phyloP scores from a whole-genome alignment of 2,113 vertebrate genomes.

The Bubo blakistoni region DNA sequence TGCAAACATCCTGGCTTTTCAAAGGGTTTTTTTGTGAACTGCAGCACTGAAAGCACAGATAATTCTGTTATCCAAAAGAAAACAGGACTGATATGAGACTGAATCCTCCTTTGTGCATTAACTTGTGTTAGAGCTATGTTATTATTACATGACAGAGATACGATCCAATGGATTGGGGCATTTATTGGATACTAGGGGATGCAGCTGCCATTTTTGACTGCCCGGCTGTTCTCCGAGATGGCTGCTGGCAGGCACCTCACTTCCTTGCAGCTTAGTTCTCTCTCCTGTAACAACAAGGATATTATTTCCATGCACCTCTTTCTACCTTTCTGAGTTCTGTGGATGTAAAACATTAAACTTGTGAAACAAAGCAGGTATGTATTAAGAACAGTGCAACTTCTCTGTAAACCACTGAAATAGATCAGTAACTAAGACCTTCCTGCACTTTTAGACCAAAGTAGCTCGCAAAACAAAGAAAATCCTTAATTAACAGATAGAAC shows the following conservation, averaged over 20 bases:
- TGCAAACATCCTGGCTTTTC: background rate
- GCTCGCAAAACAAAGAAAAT: background rate
- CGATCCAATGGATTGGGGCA: background rate
- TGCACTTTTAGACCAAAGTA: background rate
- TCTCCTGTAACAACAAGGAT: background rate
- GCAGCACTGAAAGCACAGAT: background rate
- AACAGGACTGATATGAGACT: background rate
- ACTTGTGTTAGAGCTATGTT: background rate
- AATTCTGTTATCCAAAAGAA: background rate
- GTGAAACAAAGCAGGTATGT: background rate
- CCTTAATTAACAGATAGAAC: background rate
- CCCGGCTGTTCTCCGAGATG: background rate
- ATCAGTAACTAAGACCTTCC: background rate
- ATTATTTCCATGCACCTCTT: background rate
- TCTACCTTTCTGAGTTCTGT: background rate
- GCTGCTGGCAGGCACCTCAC: background rate
- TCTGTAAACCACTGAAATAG: background rate
- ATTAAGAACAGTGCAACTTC: background rate
- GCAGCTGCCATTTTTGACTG: background rate
- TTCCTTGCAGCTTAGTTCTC: background rate
- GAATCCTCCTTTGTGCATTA: background rate
- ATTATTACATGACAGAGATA: background rate
- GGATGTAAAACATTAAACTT: background rate
- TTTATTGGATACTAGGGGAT: background rate
- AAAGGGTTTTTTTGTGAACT: background rate